Conservation (phyloP, 2,888 invertebrate species). For the Pyrrhia umbra region DNA sequence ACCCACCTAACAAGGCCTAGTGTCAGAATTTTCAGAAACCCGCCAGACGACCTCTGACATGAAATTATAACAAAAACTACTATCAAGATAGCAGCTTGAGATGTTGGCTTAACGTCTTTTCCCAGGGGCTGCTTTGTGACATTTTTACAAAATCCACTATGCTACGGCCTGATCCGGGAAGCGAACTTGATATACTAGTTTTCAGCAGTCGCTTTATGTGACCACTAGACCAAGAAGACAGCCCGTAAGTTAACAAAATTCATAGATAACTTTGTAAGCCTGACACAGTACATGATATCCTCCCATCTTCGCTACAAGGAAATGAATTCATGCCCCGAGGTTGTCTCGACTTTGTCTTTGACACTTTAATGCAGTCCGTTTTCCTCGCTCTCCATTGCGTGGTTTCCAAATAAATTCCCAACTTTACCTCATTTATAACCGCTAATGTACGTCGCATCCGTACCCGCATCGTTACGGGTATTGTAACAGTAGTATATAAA, state of each 20-base stretch:
- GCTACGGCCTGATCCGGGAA: too few relatives aligned
- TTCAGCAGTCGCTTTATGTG: too few relatives aligned
- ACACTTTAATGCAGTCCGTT: slow-evolving; percentile 56
- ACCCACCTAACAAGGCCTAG: too few relatives aligned
- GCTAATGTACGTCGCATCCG: slow-evolving; percentile 63
- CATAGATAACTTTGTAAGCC: slow-evolving; percentile 2
- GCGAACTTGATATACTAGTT: too few relatives aligned
- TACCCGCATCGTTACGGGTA: slow-evolving; percentile 57
- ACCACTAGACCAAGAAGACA: too few relatives aligned
- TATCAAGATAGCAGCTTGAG: too few relatives aligned
- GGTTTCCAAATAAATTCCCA: slow-evolving; percentile 59
- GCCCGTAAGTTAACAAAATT: slow-evolving; percentile 14
- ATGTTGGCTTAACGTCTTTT: too few relatives aligned
- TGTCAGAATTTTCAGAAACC: too few relatives aligned
- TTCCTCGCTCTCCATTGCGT: slow-evolving; percentile 49
- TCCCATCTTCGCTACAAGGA: slow-evolving; percentile 29
- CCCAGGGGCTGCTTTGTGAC: too few relatives aligned
- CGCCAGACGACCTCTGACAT: too few relatives aligned
- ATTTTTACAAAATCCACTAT: too few relatives aligned
- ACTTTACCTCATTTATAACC: slow-evolving; percentile 61
- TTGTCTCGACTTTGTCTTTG: slow-evolving; percentile 54
- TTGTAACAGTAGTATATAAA: slow-evolving; percentile 55
- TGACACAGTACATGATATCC: slow-evolving; percentile 5
- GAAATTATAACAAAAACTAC: too few relatives aligned
- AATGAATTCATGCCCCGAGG: slow-evolving; percentile 44